Evolutionary conservation across 2,888 invertebrate genomes (phyloP).

Genomic region (Agonum fuliginosum): DNA sequence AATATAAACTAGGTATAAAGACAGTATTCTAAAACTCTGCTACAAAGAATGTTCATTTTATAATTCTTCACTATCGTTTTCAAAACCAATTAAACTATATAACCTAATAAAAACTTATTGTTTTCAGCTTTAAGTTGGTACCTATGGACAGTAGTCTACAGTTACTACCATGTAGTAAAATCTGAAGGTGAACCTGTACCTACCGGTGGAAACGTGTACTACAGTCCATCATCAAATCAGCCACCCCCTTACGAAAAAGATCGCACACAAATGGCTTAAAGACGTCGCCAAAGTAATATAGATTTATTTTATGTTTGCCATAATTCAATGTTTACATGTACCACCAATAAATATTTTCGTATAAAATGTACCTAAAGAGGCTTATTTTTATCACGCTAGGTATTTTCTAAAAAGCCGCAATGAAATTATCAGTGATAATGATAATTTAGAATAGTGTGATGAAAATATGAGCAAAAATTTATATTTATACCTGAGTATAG

Average conservation of each 20-base stretch:
- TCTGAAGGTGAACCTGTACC: not conserved
- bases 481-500: not conserved
- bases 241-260: slow-evolving; percentile 28
- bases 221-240: slow-evolving; percentile 2
- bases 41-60: no score
- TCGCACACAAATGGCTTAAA: slow-evolving; percentile 34
- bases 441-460: no score
- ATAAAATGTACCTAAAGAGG: not conserved
- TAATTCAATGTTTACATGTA: slow-evolving; percentile 11
- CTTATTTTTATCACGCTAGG: no score
- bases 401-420: no score
- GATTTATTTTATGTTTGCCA: not conserved
- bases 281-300: not conserved
- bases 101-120: no score
- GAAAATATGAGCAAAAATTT: no score
- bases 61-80: no score
- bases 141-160: slow-evolving; percentile 25
- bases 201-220: slow-evolving; percentile 16
- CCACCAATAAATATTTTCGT: slow-evolving; percentile 15
- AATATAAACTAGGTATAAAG: no score
- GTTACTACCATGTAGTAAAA: slow-evolving; percentile 11
- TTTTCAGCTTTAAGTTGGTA: slow-evolving; percentile 30
- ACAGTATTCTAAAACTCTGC: no score
- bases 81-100: no score
- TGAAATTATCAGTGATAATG: no score